phyloP scores from a whole-genome alignment of 2,797 vertebrate genomes.

The Silurus lanzhouensis region DNA sequence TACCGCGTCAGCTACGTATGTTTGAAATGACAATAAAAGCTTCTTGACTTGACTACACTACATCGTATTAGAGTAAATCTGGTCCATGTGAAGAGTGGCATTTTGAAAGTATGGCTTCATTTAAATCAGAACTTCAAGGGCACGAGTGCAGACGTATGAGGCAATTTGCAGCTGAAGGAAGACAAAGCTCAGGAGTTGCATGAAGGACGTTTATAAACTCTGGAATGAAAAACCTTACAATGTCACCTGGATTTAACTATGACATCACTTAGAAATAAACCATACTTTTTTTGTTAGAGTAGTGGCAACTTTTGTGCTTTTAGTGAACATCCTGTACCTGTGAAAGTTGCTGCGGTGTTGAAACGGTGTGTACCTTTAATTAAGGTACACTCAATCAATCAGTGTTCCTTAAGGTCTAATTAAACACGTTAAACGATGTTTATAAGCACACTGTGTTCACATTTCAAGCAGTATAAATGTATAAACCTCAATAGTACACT shows the following conservation, averaged over 20 bases:
- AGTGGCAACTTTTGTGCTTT: neutral
- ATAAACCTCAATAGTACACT: neutral
- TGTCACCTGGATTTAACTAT: neutral
- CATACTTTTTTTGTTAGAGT: neutral
- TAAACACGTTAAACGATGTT: neutral
- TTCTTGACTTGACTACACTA: neutral
- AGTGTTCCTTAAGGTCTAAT: neutral
- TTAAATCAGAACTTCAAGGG: conserved; percentile 11
- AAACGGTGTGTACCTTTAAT: neutral
- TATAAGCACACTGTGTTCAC: neutral
- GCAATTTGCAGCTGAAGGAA: neutral
- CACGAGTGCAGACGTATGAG: conserved; percentile 2
- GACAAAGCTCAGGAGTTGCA: neutral
- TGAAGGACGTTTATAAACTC: conserved; percentile 7
- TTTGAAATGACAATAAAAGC: too few relatives aligned
- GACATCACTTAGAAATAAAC: conserved; percentile 9
- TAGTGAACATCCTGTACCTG: neutral
- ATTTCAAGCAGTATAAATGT: neutral
- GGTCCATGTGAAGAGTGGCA: neutral
- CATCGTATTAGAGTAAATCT: neutral
- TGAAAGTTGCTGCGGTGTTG: too few relatives aligned
- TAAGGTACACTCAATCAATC: neutral
- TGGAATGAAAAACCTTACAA: neutral
- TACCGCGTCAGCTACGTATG: too few relatives aligned
- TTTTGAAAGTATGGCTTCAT: conserved; percentile 12